Percentiles rank a stretch among this genome's conserved stretches.
phyloP scores from a whole-genome alignment of 37 sponge, comb jelly and placozoan species.

The Eunapius fragilis region DNA sequence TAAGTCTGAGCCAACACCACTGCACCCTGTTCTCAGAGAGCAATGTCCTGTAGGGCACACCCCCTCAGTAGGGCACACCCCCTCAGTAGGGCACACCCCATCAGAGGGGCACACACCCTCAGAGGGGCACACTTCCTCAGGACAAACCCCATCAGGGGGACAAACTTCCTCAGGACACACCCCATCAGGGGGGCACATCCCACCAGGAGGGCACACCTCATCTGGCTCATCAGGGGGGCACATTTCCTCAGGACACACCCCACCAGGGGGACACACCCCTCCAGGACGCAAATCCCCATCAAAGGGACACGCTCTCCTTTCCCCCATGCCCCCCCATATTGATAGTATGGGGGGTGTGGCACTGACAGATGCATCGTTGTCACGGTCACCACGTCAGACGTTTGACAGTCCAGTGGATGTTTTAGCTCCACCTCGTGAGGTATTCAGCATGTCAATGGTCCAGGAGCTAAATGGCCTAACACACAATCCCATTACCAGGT shows the following conservation, averaged over 20 bases:
- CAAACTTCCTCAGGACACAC: too few species aligned
- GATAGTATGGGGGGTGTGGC: not conserved
- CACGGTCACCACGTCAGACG: not conserved
- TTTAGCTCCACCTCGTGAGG: too few species aligned
- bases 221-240: not conserved
- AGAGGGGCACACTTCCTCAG: too few species aligned
- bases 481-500: not conserved
- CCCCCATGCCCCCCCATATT: not conserved
- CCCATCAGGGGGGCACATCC: not conserved
- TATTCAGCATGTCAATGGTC: too few species aligned
- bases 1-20: not conserved
- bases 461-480: not conserved
- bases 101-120: too few species aligned
- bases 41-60: too few species aligned
- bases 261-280: not conserved
- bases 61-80: too few species aligned
- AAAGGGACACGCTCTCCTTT: not conserved
- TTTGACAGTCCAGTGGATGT: too few species aligned
- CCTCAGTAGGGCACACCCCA: too few species aligned
- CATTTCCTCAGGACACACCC: not conserved
- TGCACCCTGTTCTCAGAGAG: not conserved
- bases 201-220: not conserved
- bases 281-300: not conserved
- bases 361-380: not conserved
- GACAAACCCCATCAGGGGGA: too few species aligned